Evolutionary conservation across 2,888 invertebrate genomes (phyloP), one percentile per base, ranked within the genome.

Genomic region (Stegana nigrithorax): DNA sequence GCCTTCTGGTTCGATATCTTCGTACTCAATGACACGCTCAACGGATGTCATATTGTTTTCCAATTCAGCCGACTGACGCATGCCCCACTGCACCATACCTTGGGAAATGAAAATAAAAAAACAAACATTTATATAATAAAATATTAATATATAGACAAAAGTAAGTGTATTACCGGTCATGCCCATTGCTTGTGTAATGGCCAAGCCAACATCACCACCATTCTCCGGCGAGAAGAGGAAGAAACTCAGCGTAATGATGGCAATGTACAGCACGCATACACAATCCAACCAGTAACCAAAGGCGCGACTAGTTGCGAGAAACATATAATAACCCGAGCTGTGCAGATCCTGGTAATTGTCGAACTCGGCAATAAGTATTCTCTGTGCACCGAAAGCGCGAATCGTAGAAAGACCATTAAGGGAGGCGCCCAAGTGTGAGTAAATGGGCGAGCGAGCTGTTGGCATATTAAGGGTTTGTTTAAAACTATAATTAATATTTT

Each of bases 221-320:
- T 89, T 86, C 88, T 88, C 87, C 81, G 87, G 87, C 29, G 89
- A 88, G 57, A 92, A 87, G 0, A 94, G 83, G 60, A 97, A 90
- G 85, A 96, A 95, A 77, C 94, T 93, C 73, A 95, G 87, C 0
- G 96, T 94, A 0, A 97, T 96, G 47, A 93, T 84, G 0, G 91
- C 90, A 64, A 98, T 94, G 85, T 96, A 98, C 4, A 93, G 69
- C 0, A 94, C 90, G 81, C 97, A 97, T 58, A 96, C 90, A 70
- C 94, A 88, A 83, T 98, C 98, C 75, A 98, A 86, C 90, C 94
- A 94, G 79, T 96, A 93, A 0, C 96, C 97, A 80, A 98, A 96
- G 72, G 98, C 97, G 66, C 97, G 91, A 17, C 94, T 94, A 4
- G 94, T 92, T 0, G 94, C 90, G 60, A 98, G 90, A 84, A 96